Evolutionary conservation across 2,113 vertebrate genomes (phyloP).

Genomic region (Oriolus oriolus): DNA sequence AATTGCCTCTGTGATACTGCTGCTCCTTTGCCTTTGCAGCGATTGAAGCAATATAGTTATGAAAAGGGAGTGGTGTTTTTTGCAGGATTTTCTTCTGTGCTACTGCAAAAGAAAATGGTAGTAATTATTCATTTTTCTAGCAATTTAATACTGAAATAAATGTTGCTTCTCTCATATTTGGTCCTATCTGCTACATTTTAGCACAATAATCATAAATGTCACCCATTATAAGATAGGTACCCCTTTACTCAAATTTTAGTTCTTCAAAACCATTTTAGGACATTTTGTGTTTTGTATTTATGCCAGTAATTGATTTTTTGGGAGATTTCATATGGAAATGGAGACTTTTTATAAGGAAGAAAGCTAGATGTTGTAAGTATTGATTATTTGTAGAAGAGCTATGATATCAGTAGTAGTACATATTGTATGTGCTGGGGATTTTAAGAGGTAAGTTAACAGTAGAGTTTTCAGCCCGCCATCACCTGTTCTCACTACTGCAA

Average conservation of each 20-base stretch:
- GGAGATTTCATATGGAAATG: background rate
- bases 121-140: background rate
- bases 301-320: background rate
- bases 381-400: background rate
- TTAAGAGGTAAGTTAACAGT: background rate
- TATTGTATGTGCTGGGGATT: background rate
- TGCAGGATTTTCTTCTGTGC: background rate
- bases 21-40: background rate
- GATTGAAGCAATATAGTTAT: background rate
- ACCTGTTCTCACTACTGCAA: background rate
- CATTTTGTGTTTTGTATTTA: background rate
- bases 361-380: background rate
- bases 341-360: background rate
- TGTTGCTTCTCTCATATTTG: background rate
- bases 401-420: background rate
- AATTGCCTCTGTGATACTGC: background rate
- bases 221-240: background rate
- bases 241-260: background rate
- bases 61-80: background rate
- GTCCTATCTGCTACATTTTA: background rate
- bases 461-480: background rate
- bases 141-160: background rate
- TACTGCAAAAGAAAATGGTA: background rate
- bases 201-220: background rate
- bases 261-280: background rate